Evolutionary conservation across 2,797 vertebrate genomes (phyloP), one percentile per base, ranked within the genome.

Genomic region (Myotis daubentonii): DNA sequence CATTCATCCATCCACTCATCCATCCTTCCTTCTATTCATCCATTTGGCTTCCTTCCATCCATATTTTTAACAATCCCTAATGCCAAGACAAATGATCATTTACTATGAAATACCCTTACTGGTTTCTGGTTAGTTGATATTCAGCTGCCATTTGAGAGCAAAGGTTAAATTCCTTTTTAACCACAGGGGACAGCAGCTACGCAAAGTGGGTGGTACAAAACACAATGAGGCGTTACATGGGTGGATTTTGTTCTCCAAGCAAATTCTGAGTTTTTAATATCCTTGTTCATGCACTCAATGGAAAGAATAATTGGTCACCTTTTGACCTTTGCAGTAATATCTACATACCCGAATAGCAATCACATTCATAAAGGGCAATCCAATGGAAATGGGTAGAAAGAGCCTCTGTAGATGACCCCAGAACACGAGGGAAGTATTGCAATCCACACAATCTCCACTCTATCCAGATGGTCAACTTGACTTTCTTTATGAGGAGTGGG

Each of bases 201-300:
- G 23, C 51, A 1, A 22, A 55, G n/a, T n/a, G 23, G 22, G 79
- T 8, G 4, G 2, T 3, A 3, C 1, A 16, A 17, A n/a, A 7
- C 8, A 2, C 33, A 28, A 13, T 2, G 33, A 83, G 33, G 19
- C 0, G 0, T 5, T 3, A 30, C 10, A 1, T 0, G 19, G 30
- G 20, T 8, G 19, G 38, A 4, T 30, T 57, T 20, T 57, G 28
- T 65, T 44, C 60, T 87, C 65, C 23, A 7, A 30, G 44, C 22
- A 15, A 8, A 66, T 33, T 55, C 75, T 23, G 71, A n/a, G 30
- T 55, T 71, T 57, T 17, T 8, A 6, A 51, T 76, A 55, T 10
- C 47, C 82, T 60, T 22, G 1, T 2, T 6, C 23, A 23, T 1
- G 8, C 38, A 16, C 53, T 70, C 33, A 13, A 2, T 33, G 57